Conservation (phyloP, 2,113 vertebrate genomes). For the Micromys minutus region DNA sequence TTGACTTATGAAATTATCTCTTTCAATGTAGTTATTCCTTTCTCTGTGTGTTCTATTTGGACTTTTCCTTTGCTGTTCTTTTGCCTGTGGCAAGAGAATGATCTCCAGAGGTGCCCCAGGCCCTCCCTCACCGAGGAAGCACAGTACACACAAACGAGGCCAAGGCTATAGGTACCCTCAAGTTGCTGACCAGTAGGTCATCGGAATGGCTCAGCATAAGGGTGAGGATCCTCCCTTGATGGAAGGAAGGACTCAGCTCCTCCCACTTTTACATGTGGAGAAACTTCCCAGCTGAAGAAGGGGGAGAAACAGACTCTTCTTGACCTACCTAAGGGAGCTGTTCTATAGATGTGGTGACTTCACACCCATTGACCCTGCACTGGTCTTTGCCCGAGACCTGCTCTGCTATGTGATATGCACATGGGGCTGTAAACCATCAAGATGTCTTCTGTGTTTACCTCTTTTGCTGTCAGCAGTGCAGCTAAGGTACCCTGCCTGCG, state of each 20-base stretch:
- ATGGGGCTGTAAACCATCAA: accelerated
- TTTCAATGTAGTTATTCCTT: neutral
- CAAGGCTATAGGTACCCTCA: accelerated
- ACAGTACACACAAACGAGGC: accelerated
- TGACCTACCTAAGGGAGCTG: accelerated
- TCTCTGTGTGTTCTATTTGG: neutral
- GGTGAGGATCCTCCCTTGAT: accelerated
- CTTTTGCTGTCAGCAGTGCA: accelerated
- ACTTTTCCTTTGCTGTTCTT: neutral
- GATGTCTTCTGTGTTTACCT: neutral
- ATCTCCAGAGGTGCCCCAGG: neutral
- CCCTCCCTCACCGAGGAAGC: accelerated
- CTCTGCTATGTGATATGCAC: too few species aligned
- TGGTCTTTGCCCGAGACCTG: too few species aligned
- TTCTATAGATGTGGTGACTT: accelerated
- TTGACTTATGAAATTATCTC: neutral
- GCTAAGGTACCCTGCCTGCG: accelerated
- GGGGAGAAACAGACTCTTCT: accelerated
- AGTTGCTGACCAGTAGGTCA: too few species aligned
- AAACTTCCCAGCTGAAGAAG: neutral
- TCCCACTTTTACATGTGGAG: neutral
- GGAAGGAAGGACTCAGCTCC: accelerated
- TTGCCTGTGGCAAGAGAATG: neutral
- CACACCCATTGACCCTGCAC: accelerated
- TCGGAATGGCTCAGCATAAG: accelerated